Evolutionary conservation across 2,888 invertebrate genomes (phyloP).

Genomic region (Gymnocheta viridis): DNA sequence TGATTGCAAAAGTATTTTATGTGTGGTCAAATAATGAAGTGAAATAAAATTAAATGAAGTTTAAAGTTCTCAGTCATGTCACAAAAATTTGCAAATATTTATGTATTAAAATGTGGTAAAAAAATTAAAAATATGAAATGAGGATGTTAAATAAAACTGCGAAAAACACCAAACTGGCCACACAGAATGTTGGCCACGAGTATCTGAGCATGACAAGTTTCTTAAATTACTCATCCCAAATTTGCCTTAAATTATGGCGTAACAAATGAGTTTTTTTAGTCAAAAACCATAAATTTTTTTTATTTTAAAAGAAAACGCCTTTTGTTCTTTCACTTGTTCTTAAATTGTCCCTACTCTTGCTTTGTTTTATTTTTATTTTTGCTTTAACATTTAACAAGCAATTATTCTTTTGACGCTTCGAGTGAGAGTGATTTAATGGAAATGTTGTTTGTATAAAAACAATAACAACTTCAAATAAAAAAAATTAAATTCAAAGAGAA

Average conservation of each 20-base stretch:
- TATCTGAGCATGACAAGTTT: neutral
- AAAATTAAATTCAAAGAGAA: conserved; percentile 24
- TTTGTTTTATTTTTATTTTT: conserved; percentile 22
- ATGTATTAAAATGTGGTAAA: no score
- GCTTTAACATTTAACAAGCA: conserved; percentile 53
- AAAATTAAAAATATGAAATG: neutral
- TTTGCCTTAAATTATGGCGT: conserved; percentile 28
- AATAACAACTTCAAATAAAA: conserved; percentile 46
- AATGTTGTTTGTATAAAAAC: conserved; percentile 43
- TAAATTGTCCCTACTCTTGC: conserved; percentile 21
- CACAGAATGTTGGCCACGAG: neutral
- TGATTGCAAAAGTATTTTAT: no score
- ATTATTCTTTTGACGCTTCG: conserved; percentile 61
- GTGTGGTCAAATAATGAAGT: no score
- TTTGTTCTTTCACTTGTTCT: neutral
- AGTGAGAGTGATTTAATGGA: conserved; percentile 60
- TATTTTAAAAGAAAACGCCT: neutral
- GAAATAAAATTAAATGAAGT: no score
- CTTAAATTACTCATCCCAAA: conserved; percentile 19
- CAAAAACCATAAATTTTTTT: neutral
- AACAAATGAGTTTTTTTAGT: neutral
- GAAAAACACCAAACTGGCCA: neutral
- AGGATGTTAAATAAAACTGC: no score
- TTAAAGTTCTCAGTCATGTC: no score
- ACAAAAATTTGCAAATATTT: no score